These are phyloP conservation scores for Erynnis tages DNA, from an alignment of 2,888 invertebrate genomes.

Conservation along the genomic window DNA sequence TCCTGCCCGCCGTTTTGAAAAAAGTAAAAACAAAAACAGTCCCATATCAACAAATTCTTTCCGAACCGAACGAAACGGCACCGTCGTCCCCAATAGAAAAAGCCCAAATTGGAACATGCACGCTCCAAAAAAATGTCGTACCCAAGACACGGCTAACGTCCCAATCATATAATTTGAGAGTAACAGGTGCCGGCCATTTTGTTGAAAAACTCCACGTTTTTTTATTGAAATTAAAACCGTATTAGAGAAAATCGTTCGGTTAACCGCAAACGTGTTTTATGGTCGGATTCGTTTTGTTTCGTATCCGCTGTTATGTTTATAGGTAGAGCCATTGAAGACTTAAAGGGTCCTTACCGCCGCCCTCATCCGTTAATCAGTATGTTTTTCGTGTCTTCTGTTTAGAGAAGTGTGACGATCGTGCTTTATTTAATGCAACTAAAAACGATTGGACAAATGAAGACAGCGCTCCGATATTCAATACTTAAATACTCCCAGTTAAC, in stretches of 20 bases:
- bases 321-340: too few relatives aligned
- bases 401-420: too few relatives aligned
- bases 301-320: conserved; percentile 32
- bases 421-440: conserved; percentile 29
- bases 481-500: conserved; percentile 25
- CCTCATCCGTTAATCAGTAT: too few relatives aligned
- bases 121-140: conserved; percentile 24
- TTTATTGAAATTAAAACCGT: conserved; percentile 65
- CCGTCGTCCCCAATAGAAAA: conserved; percentile 32
- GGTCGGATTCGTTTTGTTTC: conserved; percentile 36
- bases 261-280: conserved; percentile 61
- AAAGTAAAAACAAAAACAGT: conserved; percentile 39
- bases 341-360: too few relatives aligned
- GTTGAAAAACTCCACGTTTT: conserved; percentile 44
- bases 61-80: conserved; percentile 32
- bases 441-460: conserved; percentile 17
- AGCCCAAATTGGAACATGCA: conserved; percentile 35
- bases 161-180: conserved; percentile 48
- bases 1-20: conserved; percentile 45
- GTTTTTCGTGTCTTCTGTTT: too few relatives aligned
- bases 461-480: conserved; percentile 20
- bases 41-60: conserved; percentile 43
- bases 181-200: conserved; percentile 57
- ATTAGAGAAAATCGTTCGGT: conserved; percentile 64
- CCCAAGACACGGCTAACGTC: conserved; percentile 36